phyloP scores from a whole-genome alignment of 2,797 vertebrate genomes.

The Crypturellus tataupa region DNA sequence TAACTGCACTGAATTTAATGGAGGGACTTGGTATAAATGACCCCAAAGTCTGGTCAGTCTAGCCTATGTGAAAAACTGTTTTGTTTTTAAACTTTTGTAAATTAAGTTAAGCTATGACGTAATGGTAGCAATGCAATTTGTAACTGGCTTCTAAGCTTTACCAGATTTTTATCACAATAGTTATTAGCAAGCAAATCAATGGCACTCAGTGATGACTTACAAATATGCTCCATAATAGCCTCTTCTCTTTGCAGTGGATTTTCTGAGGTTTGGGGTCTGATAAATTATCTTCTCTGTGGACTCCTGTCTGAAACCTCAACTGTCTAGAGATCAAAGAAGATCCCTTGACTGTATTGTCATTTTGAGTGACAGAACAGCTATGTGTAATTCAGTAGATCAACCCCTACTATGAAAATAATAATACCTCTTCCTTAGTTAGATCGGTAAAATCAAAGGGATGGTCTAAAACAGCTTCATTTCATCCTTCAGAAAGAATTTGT shows the following conservation, averaged over 20 bases:
- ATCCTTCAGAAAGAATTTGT: conserved; percentile 73
- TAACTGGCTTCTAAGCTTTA: conserved; percentile 47
- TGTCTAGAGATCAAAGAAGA: conserved; percentile 79
- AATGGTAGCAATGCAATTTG: conserved; percentile 4
- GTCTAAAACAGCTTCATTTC: conserved; percentile 79
- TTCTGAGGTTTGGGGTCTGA: conserved; percentile 17
- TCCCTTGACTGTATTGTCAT: conserved; percentile 72
- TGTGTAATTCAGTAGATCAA: conserved; percentile 69
- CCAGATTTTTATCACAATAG: conserved; percentile 3
- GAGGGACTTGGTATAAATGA: background rate
- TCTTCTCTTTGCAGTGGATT: background rate
- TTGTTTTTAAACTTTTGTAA: conserved; percentile 47
- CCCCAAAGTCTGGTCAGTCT: background rate
- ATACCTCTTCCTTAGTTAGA: conserved; percentile 73
- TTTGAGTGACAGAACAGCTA: conserved; percentile 77
- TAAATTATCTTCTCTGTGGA: conserved; percentile 52
- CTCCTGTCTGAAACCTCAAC: conserved; percentile 64
- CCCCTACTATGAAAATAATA: conserved; percentile 77
- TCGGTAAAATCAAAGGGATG: conserved; percentile 80
- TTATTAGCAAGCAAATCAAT: conserved; percentile 42
- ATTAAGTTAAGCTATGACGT: conserved; percentile 35
- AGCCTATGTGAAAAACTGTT: background rate
- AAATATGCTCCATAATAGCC: background rate
- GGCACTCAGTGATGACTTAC: conserved; percentile 1
- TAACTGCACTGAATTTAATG: background rate